phyloP scores from a whole-genome alignment of 2,888 invertebrate species.

The Macaria liturata region DNA sequence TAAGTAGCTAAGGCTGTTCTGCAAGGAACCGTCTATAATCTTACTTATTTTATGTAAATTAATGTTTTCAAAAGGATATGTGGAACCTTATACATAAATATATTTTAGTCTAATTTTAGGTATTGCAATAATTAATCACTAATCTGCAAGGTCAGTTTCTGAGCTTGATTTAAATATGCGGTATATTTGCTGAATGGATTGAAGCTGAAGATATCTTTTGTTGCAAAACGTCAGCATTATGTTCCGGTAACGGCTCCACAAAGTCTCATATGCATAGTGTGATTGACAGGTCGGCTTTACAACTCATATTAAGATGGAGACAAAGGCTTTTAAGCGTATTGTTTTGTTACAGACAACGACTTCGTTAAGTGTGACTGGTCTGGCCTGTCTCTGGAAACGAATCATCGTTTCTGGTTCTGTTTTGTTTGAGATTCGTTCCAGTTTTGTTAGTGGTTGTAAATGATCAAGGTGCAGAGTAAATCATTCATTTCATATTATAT shows the following conservation, averaged over 20 bases:
- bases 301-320: slow-evolving; percentile 12
- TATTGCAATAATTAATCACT: slow-evolving; percentile 16
- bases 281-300: slow-evolving; percentile 26
- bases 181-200: slow-evolving; percentile 5
- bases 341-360: slow-evolving; percentile 28
- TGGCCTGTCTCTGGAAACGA: slow-evolving; percentile 22
- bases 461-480: slow-evolving; percentile 4
- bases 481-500: neutral
- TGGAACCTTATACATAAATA: too few relatives aligned
- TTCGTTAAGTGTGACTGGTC: slow-evolving; percentile 27
- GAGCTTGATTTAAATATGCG: slow-evolving; percentile 9
- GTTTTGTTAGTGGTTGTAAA: neutral
- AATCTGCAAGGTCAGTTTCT: slow-evolving; percentile 16
- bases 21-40: too few relatives aligned
- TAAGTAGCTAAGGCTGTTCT: too few relatives aligned
- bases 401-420: slow-evolving; percentile 16
- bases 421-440: slow-evolving; percentile 6
- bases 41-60: too few relatives aligned
- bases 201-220: slow-evolving; percentile 18
- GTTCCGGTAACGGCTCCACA: slow-evolving; percentile 20
- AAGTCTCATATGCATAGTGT: slow-evolving; percentile 15
- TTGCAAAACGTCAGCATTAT: slow-evolving; percentile 19
- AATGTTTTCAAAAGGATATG: too few relatives aligned
- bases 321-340: slow-evolving; percentile 23
- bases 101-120: neutral